phyloP scores from a whole-genome alignment of 2,797 vertebrate species.

The Darevskia nairensis region DNA sequence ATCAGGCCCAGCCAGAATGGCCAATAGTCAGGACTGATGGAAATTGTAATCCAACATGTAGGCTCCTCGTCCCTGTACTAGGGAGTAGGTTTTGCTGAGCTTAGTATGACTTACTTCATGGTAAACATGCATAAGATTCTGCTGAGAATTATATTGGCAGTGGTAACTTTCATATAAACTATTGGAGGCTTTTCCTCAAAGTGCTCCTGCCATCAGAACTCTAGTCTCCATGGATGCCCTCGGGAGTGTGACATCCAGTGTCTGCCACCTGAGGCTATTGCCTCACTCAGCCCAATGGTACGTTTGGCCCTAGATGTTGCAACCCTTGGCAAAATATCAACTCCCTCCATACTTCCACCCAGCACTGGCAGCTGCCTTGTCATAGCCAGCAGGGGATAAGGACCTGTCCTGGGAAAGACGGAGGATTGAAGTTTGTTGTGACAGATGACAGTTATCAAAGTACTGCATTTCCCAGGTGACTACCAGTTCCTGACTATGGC shows the following conservation, averaged over 20 bases:
- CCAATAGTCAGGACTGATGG: too few relatives aligned
- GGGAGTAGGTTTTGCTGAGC: not conserved
- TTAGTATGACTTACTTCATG: not conserved
- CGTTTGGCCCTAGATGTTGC: too few relatives aligned
- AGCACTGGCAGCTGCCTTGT: not conserved
- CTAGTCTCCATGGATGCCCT: not conserved
- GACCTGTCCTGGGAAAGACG: not conserved
- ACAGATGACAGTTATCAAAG: not conserved
- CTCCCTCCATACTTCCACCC: not conserved
- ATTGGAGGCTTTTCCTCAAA: too few relatives aligned
- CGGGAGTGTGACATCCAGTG: not conserved
- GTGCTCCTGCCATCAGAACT: too few relatives aligned
- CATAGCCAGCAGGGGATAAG: not conserved
- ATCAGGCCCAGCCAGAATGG: too few relatives aligned
- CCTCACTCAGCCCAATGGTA: too few relatives aligned
- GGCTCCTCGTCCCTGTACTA: too few relatives aligned
- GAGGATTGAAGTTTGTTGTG: not conserved
- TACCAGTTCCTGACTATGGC: conserved; percentile 6
- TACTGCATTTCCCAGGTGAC: not conserved
- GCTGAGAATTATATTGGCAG: not conserved
- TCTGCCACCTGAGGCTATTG: too few relatives aligned
- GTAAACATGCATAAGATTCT: not conserved
- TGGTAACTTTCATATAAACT: too few relatives aligned
- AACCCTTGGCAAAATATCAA: not conserved
- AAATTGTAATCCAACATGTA: too few relatives aligned